Base-by-base conservation (phyloP, 2,888 invertebrate species). In the Endotricha flammealis region DNA sequence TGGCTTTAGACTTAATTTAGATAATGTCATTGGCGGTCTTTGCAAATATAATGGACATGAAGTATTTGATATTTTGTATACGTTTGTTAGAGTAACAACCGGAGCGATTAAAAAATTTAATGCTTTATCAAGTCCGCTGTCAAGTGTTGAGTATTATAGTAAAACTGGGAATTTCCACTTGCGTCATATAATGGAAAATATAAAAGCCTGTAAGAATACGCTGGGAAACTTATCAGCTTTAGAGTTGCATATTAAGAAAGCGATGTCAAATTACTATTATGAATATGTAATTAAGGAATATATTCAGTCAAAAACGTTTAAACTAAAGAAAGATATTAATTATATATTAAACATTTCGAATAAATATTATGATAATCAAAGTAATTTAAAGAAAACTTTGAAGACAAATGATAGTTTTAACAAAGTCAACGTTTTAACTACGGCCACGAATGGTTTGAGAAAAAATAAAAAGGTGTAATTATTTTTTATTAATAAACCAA, bases 11-110 rank as follows among this genome's bases (percentile, higher is more conserved):
- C 24, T 51, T 3, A 41, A 42, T 33, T 46, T 57, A 24, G 45
- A 63, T 39, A 34, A 36, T 10, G 30, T 38, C 4, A 39, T 31
- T 20, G 6, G 20, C n/a, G 6, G 8, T 4, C 7, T 20, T 3
- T 79, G 74, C 38, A 37, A 50, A 10, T 71, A 62, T 44, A 59
- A 66, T 25, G 57, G 62, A 1, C 50, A 38, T 2, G 30, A 52
- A 16, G 31, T 69, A 1, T 60, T 54, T 32, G 39, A 20, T 11
- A 25, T 41, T 10, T 25, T 70, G 3, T 37, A 38, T 17, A 36
- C 50, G 2, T 48, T 47, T 29, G 42, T 51, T 7, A 9, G 31
- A n/a, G 20, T n/a, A 4, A 4, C 6, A 8, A 20, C 20, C n/a
- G n/a, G n/a, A 8, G n/a, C n/a, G 3, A 20, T 2, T 20, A 20